phyloP scores from a whole-genome alignment of 2,888 invertebrate species.

The Amitus sp. region DNA sequence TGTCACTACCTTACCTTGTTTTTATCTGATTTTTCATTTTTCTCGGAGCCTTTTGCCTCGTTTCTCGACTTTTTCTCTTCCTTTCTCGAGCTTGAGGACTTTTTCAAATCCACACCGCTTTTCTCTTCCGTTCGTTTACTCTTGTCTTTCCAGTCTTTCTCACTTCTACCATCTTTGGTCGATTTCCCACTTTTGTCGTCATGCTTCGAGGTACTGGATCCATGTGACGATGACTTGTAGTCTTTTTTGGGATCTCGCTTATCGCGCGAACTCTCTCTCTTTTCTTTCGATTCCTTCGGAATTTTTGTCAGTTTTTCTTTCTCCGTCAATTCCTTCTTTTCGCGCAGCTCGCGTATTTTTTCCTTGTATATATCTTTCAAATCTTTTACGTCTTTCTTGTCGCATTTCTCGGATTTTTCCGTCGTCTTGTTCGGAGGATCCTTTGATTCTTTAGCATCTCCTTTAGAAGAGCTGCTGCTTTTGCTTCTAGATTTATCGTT shows the following conservation, averaged over 20 bases:
- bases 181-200: conserved; percentile 54
- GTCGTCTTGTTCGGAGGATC: conserved; percentile 42
- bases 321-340: conserved; percentile 62
- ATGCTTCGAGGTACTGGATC: conserved; percentile 47
- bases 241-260: conserved; percentile 54
- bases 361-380: conserved; percentile 63
- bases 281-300: conserved; percentile 55
- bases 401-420: conserved; percentile 49
- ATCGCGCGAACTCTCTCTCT: conserved; percentile 51
- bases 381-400: conserved; percentile 58
- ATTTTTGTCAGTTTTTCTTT: conserved; percentile 60
- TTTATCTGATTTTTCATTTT: conserved; percentile 43
- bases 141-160: conserved; percentile 46
- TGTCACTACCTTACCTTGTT: conserved; percentile 28
- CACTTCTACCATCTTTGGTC: conserved; percentile 48
- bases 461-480: conserved; percentile 41
- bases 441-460: conserved; percentile 43
- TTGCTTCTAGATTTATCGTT: conserved; percentile 47
- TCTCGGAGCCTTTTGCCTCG: conserved; percentile 34
- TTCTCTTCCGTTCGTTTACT: conserved; percentile 19
- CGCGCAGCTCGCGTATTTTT: conserved; percentile 61
- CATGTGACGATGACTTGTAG: conserved; percentile 51
- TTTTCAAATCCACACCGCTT: conserved; percentile 20
- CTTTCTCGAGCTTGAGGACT: conserved; percentile 32
- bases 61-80: conserved; percentile 40